phyloP scores from a whole-genome alignment of 2,888 invertebrate species.

The Netelia inedita region DNA sequence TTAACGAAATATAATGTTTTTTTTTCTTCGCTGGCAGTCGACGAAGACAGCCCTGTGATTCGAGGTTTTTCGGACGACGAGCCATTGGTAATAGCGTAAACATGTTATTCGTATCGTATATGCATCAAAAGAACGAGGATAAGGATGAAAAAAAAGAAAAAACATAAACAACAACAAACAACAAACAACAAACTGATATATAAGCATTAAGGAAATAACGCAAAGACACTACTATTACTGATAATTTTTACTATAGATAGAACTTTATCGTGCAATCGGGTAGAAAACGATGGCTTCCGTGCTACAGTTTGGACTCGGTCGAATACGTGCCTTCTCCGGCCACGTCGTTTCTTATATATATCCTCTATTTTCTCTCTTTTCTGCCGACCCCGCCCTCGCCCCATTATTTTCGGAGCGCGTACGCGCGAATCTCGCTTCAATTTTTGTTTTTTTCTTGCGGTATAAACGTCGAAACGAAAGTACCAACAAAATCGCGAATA shows the following conservation, averaged over 20 bases:
- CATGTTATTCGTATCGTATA: slow-evolving; percentile 65
- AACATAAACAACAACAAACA: slow-evolving; percentile 26
- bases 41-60: slow-evolving; percentile 95
- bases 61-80: slow-evolving; percentile 97
- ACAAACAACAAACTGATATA: slow-evolving; percentile 32
- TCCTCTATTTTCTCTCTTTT: slow-evolving; percentile 13
- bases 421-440: background rate
- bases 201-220: slow-evolving; percentile 67
- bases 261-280: slow-evolving; percentile 71
- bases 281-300: slow-evolving; percentile 61
- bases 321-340: slow-evolving; percentile 12
- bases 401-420: background rate
- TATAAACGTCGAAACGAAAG: slow-evolving; percentile 52
- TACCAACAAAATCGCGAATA: slow-evolving; percentile 39
- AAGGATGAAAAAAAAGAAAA: slow-evolving; percentile 24
- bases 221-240: slow-evolving; percentile 79
- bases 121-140: slow-evolving; percentile 41
- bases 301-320: slow-evolving; percentile 38
- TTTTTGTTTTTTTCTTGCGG: background rate
- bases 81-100: slow-evolving; percentile 95
- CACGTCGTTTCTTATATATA: background rate
- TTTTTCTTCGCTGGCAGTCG: slow-evolving; percentile 86
- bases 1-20: slow-evolving; percentile 24
- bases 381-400: background rate
- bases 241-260: slow-evolving; percentile 78